phyloP scores from a whole-genome alignment of 2,113 vertebrate genomes.

The Clarias macrocephalus region DNA sequence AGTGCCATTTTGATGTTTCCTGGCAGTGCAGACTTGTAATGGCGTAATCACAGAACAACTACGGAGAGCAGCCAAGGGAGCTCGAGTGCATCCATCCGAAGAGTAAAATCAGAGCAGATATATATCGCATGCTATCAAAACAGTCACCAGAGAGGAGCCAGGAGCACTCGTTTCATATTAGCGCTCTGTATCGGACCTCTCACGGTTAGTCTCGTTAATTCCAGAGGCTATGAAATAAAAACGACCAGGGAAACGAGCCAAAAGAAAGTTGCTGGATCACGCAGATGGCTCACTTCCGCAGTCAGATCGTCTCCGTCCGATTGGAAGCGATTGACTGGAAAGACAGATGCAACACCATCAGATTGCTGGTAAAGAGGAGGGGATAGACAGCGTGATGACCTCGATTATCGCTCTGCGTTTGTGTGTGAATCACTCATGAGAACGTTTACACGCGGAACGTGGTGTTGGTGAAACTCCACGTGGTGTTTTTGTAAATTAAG shows the following conservation, averaged over 20 bases:
- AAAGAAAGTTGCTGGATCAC: slow-evolving; percentile 13
- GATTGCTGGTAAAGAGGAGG: background rate
- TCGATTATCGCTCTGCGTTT: too few relatives aligned
- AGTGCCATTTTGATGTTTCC: slow-evolving; percentile 42
- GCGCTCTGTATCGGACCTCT: slow-evolving; percentile 20
- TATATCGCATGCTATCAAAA: slow-evolving; percentile 37
- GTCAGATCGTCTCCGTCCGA: background rate
- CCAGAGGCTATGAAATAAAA: slow-evolving; percentile 42
- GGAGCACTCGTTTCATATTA: slow-evolving; percentile 22
- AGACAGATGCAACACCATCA: background rate
- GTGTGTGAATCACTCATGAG: background rate
- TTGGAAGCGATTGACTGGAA: background rate
- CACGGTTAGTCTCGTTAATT: slow-evolving; percentile 41
- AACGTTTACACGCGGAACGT: background rate
- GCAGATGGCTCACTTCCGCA: slow-evolving; percentile 11
- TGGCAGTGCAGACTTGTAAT: background rate
- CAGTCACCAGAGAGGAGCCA: slow-evolving; percentile 23
- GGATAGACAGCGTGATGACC: too few relatives aligned
- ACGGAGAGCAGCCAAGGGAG: slow-evolving; percentile 25
- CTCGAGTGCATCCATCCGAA: slow-evolving; percentile 42
- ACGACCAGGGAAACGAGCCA: slow-evolving; percentile 22
- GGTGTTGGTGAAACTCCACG: background rate
- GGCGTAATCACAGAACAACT: slow-evolving; percentile 39
- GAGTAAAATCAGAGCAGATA: slow-evolving; percentile 44
- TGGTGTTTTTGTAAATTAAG: background rate